A percentile compares a stretch with the other conserved stretches of the same genome.
Evolutionary conservation across 2,113 vertebrate genomes (phyloP).

Genomic region (Manacus vitellinus): DNA sequence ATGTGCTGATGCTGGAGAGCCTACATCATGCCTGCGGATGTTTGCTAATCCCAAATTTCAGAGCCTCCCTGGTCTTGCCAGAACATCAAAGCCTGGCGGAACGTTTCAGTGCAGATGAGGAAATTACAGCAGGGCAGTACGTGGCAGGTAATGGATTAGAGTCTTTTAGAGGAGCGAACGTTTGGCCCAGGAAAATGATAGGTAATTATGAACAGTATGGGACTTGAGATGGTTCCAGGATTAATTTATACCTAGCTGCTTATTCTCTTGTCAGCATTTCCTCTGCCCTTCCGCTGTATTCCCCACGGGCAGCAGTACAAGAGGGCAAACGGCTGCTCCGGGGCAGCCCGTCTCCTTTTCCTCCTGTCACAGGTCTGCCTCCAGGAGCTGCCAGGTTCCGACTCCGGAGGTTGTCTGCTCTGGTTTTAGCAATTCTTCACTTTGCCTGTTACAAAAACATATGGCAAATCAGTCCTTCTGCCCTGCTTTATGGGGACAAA

Average conservation of each 20-base stretch:
- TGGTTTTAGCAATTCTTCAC: background rate
- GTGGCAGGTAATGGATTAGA: conserved; percentile 53
- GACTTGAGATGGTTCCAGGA: conserved; percentile 15
- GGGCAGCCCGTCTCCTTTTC: background rate
- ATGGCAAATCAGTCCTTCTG: background rate
- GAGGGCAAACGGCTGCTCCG: fast-evolving
- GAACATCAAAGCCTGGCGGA: conserved; percentile 32
- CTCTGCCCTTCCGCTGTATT: background rate
- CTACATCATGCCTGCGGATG: conserved; percentile 14
- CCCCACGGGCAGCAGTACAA: background rate
- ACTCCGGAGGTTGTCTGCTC: background rate
- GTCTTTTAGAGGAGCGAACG: background rate
- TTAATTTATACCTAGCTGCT: background rate
- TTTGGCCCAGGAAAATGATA: background rate
- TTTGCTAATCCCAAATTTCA: conserved; percentile 58
- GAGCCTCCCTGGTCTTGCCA: conserved; percentile 21
- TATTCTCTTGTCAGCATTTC: background rate
- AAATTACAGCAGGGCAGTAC: conserved; percentile 13
- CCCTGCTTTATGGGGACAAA: background rate
- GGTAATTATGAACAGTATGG: background rate
- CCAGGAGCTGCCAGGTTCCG: background rate
- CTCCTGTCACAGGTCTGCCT: background rate
- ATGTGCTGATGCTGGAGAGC: background rate
- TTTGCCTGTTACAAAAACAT: background rate
- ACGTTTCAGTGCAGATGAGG: background rate